Evolutionary conservation across 2,797 vertebrate genomes (phyloP), one percentile per base, ranked within the genome.

Genomic region (Dendrocincla fuliginosa): DNA sequence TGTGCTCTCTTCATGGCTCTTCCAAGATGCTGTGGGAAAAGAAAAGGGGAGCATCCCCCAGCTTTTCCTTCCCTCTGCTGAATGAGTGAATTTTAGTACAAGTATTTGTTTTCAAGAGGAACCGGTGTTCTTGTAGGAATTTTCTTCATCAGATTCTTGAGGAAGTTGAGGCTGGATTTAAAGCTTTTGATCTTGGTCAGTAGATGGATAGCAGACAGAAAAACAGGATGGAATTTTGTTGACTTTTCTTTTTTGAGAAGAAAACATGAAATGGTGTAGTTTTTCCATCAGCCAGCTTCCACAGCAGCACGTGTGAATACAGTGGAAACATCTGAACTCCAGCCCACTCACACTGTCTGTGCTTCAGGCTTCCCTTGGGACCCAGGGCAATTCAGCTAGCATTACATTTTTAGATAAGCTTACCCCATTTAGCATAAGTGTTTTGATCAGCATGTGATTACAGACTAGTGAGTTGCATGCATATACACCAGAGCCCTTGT

Each of bases 401-500:
- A 50, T 75, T 85, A 83, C 44, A 8, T 75, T 93, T 89, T 90
- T 79, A 93, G 81, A 84, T 87, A 61, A 35, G 67, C 64, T 90
- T 90, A 60, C 63, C 28, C 25, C 59, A 73, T 81, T 96, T 94
- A 75, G 87, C 75, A 61, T 44, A 70, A 64, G 53, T 42, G 52
- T 90, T 94, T 95, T 94, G 60, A 86, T 94, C 50, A 79, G 83
- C 30, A 11, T 59, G 71, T 0, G 8, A 30, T 93, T 90, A 47
- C 49, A 44, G 61, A 39, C 20, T 52, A 11, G 60, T 85, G 75
- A 49, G n/a, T 87, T 70, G 57, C 65, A 44, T 83, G 53, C 42
- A 16, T 50, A 30, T 73, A 39, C 17, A 70, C 14, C 28, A 47
- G 53, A 61, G 61, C 35, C 44, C 42, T 78, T 30, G 28, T 71